Evolutionary conservation across 2,888 invertebrate species (phyloP), one percentile per base, ranked within the genome.

Genomic region (Drosophila demipolita): DNA sequence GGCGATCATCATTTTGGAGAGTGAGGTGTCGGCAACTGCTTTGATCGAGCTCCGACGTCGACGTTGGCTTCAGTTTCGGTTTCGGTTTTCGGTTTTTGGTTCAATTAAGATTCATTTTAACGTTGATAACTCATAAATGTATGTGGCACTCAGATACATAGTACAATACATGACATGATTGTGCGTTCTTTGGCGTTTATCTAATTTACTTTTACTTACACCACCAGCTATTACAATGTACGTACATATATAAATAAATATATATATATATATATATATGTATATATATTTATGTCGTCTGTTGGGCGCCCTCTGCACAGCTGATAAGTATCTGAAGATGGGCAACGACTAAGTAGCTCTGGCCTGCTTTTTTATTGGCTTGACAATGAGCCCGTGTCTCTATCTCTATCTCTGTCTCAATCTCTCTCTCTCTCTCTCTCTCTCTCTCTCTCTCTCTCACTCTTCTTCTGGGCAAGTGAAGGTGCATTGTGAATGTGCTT

Each of bases 151-250:
- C 80, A 53, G 45, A 57, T 45, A 54, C 45, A 48, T 40, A 70
- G 23, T 26, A 57, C 60, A 78, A 78, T 78, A 71, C 77, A 66
- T 54, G 75, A 48, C 83, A 78, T 88, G 88, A 84, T 88, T 84
- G 86, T 83, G 79, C 82, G 65, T 71, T 76, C 74, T 69, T 57
- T 67, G 82, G 66, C 89, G 89, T 89, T 86, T 86, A 86, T 86
- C 85, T 89, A 86, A 86, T 86, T 86, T 86, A 86, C 89, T 86
- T 86, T 86, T 86, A 86, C 85, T 89, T 87, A 79, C 89, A 82
- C 63, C 72, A 62, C 54, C 55, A 78, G 67, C 52, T 73, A 77
- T 78, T 15, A 29, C 55, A 49, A 29, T 29, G 6, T 45, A 15
- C 23, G 2, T 45, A n/a, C 23, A 33, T 20, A 33, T 15, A 17